Percentiles rank a stretch among this genome's conserved stretches.
Evolutionary conservation across 2,797 vertebrate genomes (phyloP).

Genomic region (Crenuchus spilurus): DNA sequence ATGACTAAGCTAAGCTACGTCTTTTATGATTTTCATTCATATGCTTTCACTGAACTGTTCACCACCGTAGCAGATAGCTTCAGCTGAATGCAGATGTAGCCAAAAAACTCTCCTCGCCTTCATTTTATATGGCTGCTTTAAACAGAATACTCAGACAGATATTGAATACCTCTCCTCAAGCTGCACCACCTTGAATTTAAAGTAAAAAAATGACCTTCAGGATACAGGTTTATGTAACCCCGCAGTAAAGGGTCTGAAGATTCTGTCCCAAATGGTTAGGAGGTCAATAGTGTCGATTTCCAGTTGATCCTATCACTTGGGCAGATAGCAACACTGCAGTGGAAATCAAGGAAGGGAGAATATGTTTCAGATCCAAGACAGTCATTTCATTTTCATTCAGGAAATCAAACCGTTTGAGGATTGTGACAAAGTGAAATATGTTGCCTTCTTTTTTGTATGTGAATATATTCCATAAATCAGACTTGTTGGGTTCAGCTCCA

Average conservation of each 20-base stretch:
- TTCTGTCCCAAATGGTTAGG: background rate
- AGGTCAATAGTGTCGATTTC: background rate
- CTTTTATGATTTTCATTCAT: background rate
- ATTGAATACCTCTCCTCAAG: background rate
- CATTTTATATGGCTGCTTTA: background rate
- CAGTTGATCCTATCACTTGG: background rate
- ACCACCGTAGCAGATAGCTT: background rate
- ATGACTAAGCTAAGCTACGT: background rate
- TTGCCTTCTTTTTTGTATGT: background rate
- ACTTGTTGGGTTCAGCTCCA: background rate
- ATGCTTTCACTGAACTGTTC: background rate
- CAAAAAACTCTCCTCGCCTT: background rate
- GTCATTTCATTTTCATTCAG: background rate
- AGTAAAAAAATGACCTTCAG: background rate
- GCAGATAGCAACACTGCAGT: slow-evolving; percentile 4
- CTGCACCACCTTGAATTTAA: background rate
- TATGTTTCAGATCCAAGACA: background rate
- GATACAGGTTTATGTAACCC: background rate
- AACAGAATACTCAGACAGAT: background rate
- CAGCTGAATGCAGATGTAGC: background rate
- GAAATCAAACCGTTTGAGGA: background rate
- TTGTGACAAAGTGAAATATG: background rate
- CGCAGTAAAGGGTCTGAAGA: background rate
- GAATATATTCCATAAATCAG: background rate
- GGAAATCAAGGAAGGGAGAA: background rate